Percentiles rank a stretch among this genome's conserved stretches.
Conservation (phyloP, 2,888 invertebrate genomes). For the Orthosia gracilis region DNA sequence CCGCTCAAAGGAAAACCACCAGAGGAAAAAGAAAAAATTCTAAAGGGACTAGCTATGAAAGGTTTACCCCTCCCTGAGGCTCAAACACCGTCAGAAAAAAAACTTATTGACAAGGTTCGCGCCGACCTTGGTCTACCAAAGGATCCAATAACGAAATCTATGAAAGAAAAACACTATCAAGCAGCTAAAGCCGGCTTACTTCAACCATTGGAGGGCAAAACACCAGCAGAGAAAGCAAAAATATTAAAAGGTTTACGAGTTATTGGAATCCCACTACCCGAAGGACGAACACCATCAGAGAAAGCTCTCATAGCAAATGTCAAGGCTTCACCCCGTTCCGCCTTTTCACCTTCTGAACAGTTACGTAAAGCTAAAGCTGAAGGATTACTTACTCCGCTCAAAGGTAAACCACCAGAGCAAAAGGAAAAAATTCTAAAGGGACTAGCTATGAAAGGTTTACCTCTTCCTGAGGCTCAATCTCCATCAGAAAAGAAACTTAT, state of each 20-base stretch:
- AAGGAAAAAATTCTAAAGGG: conserved; percentile 68
- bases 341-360: conserved; percentile 46
- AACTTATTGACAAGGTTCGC: conserved; percentile 28
- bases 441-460: conserved; percentile 54
- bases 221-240: conserved; percentile 63
- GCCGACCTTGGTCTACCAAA: conserved; percentile 28
- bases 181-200: conserved; percentile 2
- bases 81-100: conserved; percentile 25
- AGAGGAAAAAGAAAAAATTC: conserved; percentile 43
- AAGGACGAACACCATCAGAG: conserved; percentile 62
- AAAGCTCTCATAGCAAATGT: conserved; percentile 63
- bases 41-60: conserved; percentile 59
- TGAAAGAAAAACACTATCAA: conserved; percentile 25
- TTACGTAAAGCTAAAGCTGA: conserved; percentile 55
- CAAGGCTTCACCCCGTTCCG: conserved; percentile 45
- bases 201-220: conserved; percentile 3
- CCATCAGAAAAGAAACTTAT: conserved; percentile 67
- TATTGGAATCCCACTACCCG: conserved; percentile 38
- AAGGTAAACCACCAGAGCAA: conserved; percentile 65
- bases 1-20: conserved; percentile 46
- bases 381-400: conserved; percentile 28
- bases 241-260: conserved; percentile 61
- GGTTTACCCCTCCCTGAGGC: conserved; percentile 31
- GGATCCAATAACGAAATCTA: conserved; percentile 17
- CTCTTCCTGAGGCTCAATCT: conserved; percentile 67